Evolutionary conservation across 1,140 invertebrate species (phyloP), one percentile per base, ranked within the genome.

Genomic region (Diabrotica undecimpunctata): DNA sequence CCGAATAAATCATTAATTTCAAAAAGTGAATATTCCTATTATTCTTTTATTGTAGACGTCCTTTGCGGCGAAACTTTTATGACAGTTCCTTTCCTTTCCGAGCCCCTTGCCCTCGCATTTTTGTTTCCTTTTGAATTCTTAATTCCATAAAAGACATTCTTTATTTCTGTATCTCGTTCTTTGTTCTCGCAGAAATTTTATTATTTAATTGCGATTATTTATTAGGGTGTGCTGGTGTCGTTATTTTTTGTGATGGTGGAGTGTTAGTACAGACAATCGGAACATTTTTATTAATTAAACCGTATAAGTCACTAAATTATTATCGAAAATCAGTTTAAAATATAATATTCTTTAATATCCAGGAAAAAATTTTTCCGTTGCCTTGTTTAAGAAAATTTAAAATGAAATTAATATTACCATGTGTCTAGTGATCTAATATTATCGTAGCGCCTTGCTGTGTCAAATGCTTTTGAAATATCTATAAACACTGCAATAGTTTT

Each of bases 1-100:
- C 66, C 57, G 57, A 70, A 70, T 68, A 70, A 70, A 70, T 70
- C 69, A 70, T 70, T 70, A 70, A 70, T 70, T 70, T 70, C 46
- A 66, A 67, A 25, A 67, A 70, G 66, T 62, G 65, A 66, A 67
- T 59, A 67, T 62, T 67, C 60, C 67, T 70, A 62, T 70, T 68
- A 62, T 65, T 68, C 41, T 62, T 61, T 63, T 57, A 51, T 55
- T 60, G 12, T 62, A 57, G 38, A 51, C 60, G 25, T 57, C 55
- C 35, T 57, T 57, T 37, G 55, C 54, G 36, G 53, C 25, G 13
- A 52, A 60, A 59, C 12, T 55, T 55, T 38, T 46, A 25, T 36
- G 46, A 57, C 55, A 37, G 39, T 25, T 25, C n/a, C 41, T 38
- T 58, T 58, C 11, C 41, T 11, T 36, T 36, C 36, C 0, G 46